These are phyloP conservation scores for Hylia prasina DNA, from an alignment of 2,113 vertebrate species.

Conservation along the genomic window DNA sequence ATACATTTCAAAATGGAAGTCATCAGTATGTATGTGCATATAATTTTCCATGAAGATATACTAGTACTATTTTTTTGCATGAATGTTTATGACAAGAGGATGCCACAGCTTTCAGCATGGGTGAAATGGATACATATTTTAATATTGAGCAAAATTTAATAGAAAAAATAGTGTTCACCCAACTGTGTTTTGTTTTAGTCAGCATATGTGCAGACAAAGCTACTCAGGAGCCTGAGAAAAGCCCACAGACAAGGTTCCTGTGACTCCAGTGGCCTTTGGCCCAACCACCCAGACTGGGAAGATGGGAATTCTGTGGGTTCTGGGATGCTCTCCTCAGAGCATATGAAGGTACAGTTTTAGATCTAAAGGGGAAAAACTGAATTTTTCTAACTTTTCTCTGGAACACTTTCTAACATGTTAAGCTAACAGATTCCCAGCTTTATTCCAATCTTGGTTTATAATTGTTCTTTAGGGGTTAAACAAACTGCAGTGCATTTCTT, in stretches of 20 bases:
- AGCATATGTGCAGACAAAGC: neutral
- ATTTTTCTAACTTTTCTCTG: neutral
- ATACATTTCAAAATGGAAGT: constrained; percentile 6
- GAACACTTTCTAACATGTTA: neutral
- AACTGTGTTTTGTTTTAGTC: neutral
- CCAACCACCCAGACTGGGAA: neutral
- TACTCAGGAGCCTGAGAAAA: neutral
- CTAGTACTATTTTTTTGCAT: neutral
- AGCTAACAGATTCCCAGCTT: neutral
- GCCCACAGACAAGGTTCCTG: neutral
- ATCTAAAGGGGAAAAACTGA: neutral
- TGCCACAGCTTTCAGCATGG: neutral
- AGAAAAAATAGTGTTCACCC: neutral
- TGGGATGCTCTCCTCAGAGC: neutral
- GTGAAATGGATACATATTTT: constrained; percentile 36
- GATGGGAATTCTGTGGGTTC: neutral
- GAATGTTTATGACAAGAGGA: constrained; percentile 29
- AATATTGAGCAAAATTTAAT: constrained; percentile 19
- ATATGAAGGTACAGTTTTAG: neutral
- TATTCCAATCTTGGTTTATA: neutral
- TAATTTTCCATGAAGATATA: constrained; percentile 12
- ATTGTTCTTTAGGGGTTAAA: neutral
- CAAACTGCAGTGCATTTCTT: neutral
- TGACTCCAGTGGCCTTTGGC: neutral
- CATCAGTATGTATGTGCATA: neutral